A percentile compares a stretch with the other conserved stretches of the same genome.
Evolutionary conservation across 2,113 vertebrate species (phyloP).

Genomic region (Progne subis): DNA sequence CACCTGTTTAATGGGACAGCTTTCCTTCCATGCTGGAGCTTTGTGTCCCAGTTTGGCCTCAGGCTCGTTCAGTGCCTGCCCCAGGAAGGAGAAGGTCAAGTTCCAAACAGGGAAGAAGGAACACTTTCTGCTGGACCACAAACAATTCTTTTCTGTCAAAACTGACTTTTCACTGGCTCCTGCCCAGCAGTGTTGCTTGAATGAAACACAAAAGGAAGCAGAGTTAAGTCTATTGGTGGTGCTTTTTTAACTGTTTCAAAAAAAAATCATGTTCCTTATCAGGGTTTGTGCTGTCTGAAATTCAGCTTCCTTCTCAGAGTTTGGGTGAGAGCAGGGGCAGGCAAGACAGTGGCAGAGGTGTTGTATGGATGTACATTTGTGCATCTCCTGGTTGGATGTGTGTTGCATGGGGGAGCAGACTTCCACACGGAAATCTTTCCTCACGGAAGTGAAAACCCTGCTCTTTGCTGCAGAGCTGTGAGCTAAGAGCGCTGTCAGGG

Average conservation of each 20-base stretch:
- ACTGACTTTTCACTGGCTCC: background rate
- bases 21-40: background rate
- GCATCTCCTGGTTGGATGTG: background rate
- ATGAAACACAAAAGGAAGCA: background rate
- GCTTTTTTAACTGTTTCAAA: background rate
- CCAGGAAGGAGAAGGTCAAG: background rate
- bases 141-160: background rate
- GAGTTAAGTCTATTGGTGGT: background rate
- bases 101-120: background rate
- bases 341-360: fast-evolving
- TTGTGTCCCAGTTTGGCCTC: background rate
- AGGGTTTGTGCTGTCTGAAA: background rate
- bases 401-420: background rate
- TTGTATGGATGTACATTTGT: background rate
- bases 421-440: background rate
- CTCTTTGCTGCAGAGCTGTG: background rate
- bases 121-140: background rate
- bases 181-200: background rate
- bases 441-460: background rate
- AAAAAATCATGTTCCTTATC: background rate
- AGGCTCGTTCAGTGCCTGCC: background rate
- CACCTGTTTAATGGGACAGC: background rate
- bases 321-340: background rate
- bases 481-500: background rate
- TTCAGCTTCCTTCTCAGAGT: background rate